Evolutionary conservation across 2,113 vertebrate genomes (phyloP), one percentile per base, ranked within the genome.

Genomic region (Daubentonia madagascariensis): DNA sequence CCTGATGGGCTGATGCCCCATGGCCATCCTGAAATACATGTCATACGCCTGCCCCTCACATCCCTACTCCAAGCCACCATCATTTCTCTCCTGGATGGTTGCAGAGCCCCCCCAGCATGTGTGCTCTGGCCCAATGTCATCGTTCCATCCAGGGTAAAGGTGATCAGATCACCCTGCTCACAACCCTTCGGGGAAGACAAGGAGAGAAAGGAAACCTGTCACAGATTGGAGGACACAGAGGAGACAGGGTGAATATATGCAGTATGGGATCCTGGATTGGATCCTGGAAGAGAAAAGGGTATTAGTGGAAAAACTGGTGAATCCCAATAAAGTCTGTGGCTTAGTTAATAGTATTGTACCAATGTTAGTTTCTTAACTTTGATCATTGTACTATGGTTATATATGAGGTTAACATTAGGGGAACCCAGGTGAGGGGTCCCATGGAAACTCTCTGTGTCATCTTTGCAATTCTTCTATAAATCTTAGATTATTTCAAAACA

Each of bases 361-460:
- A 28, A 13, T 5, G 25, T 17, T n/a, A 8, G 43, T 54, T 59
- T 86, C 88, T 61, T n/a, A 25, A 25, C n/a, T 90, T 45, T 35
- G 32, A 30, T 20, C 28, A 75, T 5, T 20, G 25, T 12, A 18
- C 48, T 57, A 3, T 17, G 35, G 14, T n/a, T 65, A 43, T 67
- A 14, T 48, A 25, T 48, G 35, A 96, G 9, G 30, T 13, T 35
- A 84, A 23, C 17, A 68, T 2, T 0, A 10, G 9, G 10, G 32
- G 30, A 32, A 30, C 30, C 40, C 0, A 0, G 16, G 28, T 8
- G 5, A 85, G 61, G 8, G 6, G 6, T 12, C 8, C 3, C 10
- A 25, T n/a, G 22, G 20, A 52, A 79, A 43, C 13, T 81, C n/a
- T 35, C 45, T 35, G 30, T 17, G 70, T 8, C 1, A 54, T 83